Evolutionary conservation across 2,888 invertebrate genomes (phyloP).

Genomic region (Campoplex nolae): DNA sequence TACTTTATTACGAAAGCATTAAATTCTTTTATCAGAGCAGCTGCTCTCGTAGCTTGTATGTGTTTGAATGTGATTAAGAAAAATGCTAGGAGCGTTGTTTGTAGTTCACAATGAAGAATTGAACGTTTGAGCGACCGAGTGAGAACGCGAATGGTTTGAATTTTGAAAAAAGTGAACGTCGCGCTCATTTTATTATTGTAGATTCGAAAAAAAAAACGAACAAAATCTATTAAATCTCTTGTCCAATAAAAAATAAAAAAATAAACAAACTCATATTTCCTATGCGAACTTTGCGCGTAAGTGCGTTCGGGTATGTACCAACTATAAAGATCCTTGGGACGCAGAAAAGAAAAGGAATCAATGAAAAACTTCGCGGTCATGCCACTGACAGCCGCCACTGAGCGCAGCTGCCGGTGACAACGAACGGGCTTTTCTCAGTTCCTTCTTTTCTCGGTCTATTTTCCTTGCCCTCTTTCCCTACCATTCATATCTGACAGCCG

Average conservation of each 20-base stretch:
- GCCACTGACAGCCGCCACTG: conserved; percentile 39
- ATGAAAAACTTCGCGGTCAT: conserved; percentile 41
- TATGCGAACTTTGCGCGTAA: neutral
- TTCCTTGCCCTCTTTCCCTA: neutral
- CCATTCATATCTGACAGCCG: conserved; percentile 20
- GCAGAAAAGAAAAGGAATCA: conserved; percentile 7
- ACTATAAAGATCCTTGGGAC: neutral
- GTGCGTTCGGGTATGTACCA: neutral
- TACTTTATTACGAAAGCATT: neutral
- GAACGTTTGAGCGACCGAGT: neutral
- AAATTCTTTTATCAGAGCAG: neutral
- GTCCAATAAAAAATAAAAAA: neutral
- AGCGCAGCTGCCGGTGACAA: conserved; percentile 42
- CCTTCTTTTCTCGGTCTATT: neutral
- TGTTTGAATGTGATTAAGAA: no score
- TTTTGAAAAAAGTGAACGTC: no score
- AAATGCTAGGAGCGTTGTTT: neutral
- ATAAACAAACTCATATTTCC: neutral
- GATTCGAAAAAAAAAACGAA: neutral
- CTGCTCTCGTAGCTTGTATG: neutral
- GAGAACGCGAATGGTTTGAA: neutral
- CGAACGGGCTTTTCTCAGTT: conserved; percentile 3
- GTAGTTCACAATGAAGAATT: neutral
- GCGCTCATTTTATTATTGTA: no score
- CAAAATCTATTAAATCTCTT: neutral